Evolutionary conservation across 2,888 invertebrate species (phyloP).

Genomic region (Hemistola chrysoprasaria): DNA sequence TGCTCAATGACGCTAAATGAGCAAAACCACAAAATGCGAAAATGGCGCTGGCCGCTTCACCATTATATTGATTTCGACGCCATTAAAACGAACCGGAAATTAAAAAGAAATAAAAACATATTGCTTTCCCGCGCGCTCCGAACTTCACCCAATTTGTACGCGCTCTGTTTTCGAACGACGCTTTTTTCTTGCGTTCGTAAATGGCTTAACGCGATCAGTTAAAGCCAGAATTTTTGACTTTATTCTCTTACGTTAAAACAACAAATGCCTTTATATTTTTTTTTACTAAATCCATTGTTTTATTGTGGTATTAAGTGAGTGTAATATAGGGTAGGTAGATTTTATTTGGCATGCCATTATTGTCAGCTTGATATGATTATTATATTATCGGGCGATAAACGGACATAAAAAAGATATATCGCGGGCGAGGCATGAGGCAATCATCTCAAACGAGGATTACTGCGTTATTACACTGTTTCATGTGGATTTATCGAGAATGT

Average conservation of each 20-base stretch:
- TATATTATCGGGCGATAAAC: constrained; percentile 80
- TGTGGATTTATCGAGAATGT: constrained; percentile 71
- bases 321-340: constrained; percentile 72
- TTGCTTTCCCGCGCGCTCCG: constrained; percentile 77
- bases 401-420: constrained; percentile 77
- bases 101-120: constrained; percentile 81
- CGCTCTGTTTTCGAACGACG: constrained; percentile 70
- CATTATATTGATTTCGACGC: constrained; percentile 81
- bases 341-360: constrained; percentile 80
- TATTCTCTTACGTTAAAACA: constrained; percentile 15
- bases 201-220: constrained; percentile 35
- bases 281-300: constrained; percentile 38
- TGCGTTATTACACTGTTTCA: constrained; percentile 67
- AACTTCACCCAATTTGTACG: constrained; percentile 78
- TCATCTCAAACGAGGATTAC: constrained; percentile 69
- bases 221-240: constrained; percentile 33
- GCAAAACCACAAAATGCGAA: constrained; percentile 77
- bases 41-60: constrained; percentile 69
- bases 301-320: constrained; percentile 43
- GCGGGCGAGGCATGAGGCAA: constrained; percentile 54
- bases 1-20: constrained; percentile 71
- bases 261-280: constrained; percentile 14
- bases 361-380: constrained; percentile 79
- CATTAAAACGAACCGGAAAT: constrained; percentile 80
- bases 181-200: constrained; percentile 43